Conservation (phyloP, 2,888 invertebrate genomes). For the Agapostemon virescens region DNA sequence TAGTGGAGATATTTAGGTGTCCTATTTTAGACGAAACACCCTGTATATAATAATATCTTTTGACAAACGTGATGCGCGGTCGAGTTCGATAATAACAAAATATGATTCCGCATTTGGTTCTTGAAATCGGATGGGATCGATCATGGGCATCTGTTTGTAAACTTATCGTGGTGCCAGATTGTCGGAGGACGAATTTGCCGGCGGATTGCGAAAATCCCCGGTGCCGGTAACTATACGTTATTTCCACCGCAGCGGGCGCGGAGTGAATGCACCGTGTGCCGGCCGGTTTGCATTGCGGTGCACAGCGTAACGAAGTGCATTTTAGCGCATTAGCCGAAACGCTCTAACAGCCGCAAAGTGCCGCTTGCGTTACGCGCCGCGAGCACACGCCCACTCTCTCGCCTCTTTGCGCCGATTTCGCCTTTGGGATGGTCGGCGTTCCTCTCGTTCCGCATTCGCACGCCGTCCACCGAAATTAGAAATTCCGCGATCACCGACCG, state of each 20-base stretch:
- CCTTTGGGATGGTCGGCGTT: slow-evolving; percentile 22
- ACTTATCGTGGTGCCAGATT: slow-evolving; percentile 24
- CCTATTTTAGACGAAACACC: too few species aligned
- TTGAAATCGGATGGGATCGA: slow-evolving; percentile 8
- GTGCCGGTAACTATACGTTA: slow-evolving; percentile 50
- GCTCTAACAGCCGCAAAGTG: slow-evolving; percentile 70
- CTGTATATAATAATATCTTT: too few species aligned
- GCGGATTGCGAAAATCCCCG: slow-evolving; percentile 44
- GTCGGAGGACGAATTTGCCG: slow-evolving; percentile 33
- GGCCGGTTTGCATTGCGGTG: slow-evolving; percentile 60
- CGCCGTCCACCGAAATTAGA: slow-evolving; percentile 26
- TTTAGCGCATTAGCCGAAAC: slow-evolving; percentile 70
- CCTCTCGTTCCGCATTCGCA: slow-evolving; percentile 26
- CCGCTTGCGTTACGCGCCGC: slow-evolving; percentile 57
- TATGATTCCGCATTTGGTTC: not conserved
- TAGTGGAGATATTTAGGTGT: too few species aligned
- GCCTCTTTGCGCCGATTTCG: slow-evolving; percentile 22
- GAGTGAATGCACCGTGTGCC: slow-evolving; percentile 49
- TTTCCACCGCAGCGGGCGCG: slow-evolving; percentile 44
- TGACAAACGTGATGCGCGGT: too few species aligned
- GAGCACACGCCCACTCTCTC: slow-evolving; percentile 33
- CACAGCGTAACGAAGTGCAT: slow-evolving; percentile 69
- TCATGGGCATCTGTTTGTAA: not conserved
- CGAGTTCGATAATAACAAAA: not conserved
- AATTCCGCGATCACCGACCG: slow-evolving; percentile 20